Evolutionary conservation across 2,888 invertebrate genomes (phyloP).

Genomic region (Phyto melanocephala): DNA sequence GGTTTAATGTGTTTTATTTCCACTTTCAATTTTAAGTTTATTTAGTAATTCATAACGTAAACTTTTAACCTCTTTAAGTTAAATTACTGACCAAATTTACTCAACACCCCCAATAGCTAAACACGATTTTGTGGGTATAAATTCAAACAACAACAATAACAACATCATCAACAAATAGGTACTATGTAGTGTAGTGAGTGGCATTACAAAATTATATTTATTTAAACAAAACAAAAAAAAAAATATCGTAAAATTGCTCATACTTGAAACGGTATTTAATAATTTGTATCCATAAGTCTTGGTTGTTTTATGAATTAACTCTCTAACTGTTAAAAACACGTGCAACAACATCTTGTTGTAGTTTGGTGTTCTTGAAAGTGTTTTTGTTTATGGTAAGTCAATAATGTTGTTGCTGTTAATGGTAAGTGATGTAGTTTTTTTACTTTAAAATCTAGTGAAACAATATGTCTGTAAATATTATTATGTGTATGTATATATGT

Average conservation of each 20-base stretch:
- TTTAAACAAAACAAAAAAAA: neutral
- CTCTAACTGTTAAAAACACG: constrained; percentile 28
- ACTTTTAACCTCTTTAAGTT: constrained; percentile 59
- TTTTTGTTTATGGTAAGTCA: neutral
- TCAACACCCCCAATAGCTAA: constrained; percentile 60
- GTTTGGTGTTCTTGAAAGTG: constrained; percentile 29
- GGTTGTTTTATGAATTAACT: no score
- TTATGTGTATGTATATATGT: neutral
- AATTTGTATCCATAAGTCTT: neutral
- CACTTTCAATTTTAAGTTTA: neutral
- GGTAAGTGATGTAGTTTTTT: neutral
- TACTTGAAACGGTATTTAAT: neutral
- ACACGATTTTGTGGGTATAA: constrained; percentile 53
- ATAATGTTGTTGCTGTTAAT: neutral
- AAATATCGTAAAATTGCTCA: constrained; percentile 21
- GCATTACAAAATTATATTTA: neutral
- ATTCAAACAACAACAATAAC: constrained; percentile 28
- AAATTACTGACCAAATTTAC: constrained; percentile 58
- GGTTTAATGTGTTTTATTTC: neutral
- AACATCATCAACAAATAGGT: constrained; percentile 27
- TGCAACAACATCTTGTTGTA: constrained; percentile 42
- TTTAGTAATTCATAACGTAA: constrained; percentile 29
- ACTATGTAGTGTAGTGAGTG: neutral
- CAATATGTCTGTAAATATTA: no score
- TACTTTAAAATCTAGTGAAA: no score